Percentiles rank a stretch among this genome's conserved stretches.
Evolutionary conservation across 35 echinoderm and acorn worm species (phyloP).

Genomic region (Amphiura filiformis): DNA sequence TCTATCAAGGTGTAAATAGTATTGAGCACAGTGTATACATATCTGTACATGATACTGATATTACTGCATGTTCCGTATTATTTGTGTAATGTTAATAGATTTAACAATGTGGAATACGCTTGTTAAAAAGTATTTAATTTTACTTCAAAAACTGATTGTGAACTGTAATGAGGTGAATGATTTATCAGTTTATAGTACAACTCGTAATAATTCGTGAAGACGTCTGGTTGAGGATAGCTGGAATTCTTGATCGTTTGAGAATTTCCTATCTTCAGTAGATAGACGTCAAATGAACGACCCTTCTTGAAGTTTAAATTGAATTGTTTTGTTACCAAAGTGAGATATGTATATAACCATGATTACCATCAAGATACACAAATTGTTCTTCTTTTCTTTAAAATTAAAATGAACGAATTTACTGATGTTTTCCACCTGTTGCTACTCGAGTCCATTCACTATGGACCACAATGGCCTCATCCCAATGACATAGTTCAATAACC

Average conservation of each 20-base stretch:
- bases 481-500: too few species aligned
- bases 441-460: too few species aligned
- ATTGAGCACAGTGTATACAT: neutral
- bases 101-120: neutral
- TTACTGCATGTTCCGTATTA: neutral
- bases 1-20: neutral
- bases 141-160: neutral
- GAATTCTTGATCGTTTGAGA: too few species aligned
- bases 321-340: neutral
- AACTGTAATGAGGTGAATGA: neutral
- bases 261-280: too few species aligned
- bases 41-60: slow-evolving; percentile 1
- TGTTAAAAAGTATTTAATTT: neutral
- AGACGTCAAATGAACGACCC: neutral
- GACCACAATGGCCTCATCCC: too few species aligned
- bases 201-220: neutral
- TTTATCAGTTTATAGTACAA: neutral
- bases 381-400: neutral
- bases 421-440: neutral
- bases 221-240: neutral
- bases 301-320: neutral
- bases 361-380: neutral
- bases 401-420: neutral
- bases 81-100: neutral
- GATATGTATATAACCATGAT: neutral